Base-by-base conservation (phyloP, 1,140 invertebrate genomes). In the Papilio polyxenes region DNA sequence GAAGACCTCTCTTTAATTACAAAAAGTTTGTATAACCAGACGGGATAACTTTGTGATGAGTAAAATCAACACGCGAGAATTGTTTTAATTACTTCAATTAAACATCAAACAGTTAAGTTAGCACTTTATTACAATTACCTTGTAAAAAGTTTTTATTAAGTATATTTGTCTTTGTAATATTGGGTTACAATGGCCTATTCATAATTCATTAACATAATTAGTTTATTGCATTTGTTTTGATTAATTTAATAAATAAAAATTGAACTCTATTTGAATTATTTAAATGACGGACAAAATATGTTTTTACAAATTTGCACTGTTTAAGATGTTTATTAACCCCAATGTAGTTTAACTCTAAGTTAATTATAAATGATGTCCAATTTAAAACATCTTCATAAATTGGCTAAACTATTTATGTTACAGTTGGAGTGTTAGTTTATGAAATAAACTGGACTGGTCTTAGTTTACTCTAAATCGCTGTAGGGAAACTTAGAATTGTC, bases 41-140 rank as follows among this genome's bases (percentile, higher is more conserved):
- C 23, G 31, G 65, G 31, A 72, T 31, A 65, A 72, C 31, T 72
- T 72, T 72, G 65, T 37, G 65, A 72, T 40, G 65, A 72, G 65
- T 72, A 72, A 72, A 72, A 72, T 72, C 23, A 72, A 72, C 65
- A 72, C 65, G 31, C 65, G 65, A 72, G 65, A 72, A 72, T 72
- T 31, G 65, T 40, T 40, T 72, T 72, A 72, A 72, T 72, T 40
- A 17, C 65, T 72, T 15, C 65, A 72, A 72, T 72, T 72, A 72
- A 72, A 40, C 31, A 13, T 72, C 65, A 72, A 72, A 72, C 23
- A 72, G 65, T 65, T 65, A 37, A 72, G 65, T 72, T 72, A 37
- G 65, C 65, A 72, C 65, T 72, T 72, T 72, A 65, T 13, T 11
- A 23, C 62, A 31, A 13, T 65, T 65, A 72, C 11, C 3, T 72